phyloP scores from a whole-genome alignment of 2,797 vertebrate genomes.

The Tarsius wallacei region DNA sequence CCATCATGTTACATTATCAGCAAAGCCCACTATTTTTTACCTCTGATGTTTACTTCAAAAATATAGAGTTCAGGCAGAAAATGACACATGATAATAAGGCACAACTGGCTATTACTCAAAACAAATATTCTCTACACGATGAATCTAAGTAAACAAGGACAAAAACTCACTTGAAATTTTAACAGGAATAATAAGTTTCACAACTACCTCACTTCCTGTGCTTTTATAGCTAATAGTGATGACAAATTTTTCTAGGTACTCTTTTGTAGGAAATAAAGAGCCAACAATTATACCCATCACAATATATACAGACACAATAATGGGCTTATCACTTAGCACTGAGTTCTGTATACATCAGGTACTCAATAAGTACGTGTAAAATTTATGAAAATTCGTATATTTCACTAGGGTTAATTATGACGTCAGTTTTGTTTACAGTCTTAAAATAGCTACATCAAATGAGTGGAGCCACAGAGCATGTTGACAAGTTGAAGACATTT shows the following conservation, averaged over 20 bases:
- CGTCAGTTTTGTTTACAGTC: not conserved
- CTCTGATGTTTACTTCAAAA: slow-evolving; percentile 62
- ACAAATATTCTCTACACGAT: not conserved
- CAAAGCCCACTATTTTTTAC: slow-evolving; percentile 11
- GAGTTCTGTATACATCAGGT: not conserved
- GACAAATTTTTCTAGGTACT: not conserved
- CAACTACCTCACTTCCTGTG: not conserved
- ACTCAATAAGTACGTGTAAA: slow-evolving; percentile 14
- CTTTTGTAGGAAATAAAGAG: slow-evolving; percentile 39
- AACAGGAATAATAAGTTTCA: not conserved
- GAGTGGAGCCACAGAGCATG: not conserved
- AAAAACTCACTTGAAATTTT: slow-evolving; percentile 37
- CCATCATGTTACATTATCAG: not conserved
- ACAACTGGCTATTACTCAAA: not conserved
- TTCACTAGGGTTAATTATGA: slow-evolving; percentile 2
- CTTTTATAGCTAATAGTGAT: not conserved
- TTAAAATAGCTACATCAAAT: slow-evolving; percentile 1
- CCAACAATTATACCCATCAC: slow-evolving; percentile 19
- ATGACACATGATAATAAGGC: slow-evolving; percentile 27
- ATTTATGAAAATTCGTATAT: not conserved
- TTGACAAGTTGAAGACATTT: slow-evolving; percentile 39
- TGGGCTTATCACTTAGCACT: not conserved
- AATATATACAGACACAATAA: not conserved
- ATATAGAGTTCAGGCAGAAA: not conserved
- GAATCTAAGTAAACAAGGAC: not conserved